Evolutionary conservation across 1,140 invertebrate genomes (phyloP), one percentile per base, ranked within the genome.

Genomic region (Apis cerana): DNA sequence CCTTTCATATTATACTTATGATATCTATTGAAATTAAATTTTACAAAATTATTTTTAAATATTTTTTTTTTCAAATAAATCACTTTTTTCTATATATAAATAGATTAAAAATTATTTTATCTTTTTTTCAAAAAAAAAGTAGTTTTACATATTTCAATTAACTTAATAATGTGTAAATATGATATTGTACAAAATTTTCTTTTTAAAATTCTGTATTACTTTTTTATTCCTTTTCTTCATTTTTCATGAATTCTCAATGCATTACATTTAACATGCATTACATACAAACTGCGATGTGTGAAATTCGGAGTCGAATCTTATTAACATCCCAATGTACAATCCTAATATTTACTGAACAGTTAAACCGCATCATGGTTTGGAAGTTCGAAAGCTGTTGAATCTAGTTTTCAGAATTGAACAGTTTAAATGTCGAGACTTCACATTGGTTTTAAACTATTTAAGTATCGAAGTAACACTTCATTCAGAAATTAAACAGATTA

Each of bases 301-400:
- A 70, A 70, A 70, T 43, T 54, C 48, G 9, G 56, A 43, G 71
- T 59, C 54, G 69, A 70, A 54, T n/a, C 15, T 23, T 70, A 70
- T 70, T 70, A 70, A 70, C 68, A 48, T n/a, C 23, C 9, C 48
- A 11, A 27, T 15, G 17, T 19, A 27, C 23, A 71, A 54, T 71
- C 50, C 50, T 19, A 71, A 71, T 71, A 71, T 71, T 71, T 71
- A 19, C n/a, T 50, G 69, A 70, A 23, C 50, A 71, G 23, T 71
- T 71, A 54, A 71, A 71, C 50, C 50, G 69, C 50, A 54, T 71
- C 69, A 5, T 50, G 2, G 7, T 17, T 71, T 8, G 15, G 17
- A 54, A 19, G 23, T 54, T 19, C 50, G 17, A 54, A 27, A 54
- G 15, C 50, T 15, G 23, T 54, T 2, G 68, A 52, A 54, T 54